A percentile compares a stretch with the other conserved stretches of the same genome.
phyloP scores from a whole-genome alignment of 1,140 invertebrate species.

The Drepana arcuata region DNA sequence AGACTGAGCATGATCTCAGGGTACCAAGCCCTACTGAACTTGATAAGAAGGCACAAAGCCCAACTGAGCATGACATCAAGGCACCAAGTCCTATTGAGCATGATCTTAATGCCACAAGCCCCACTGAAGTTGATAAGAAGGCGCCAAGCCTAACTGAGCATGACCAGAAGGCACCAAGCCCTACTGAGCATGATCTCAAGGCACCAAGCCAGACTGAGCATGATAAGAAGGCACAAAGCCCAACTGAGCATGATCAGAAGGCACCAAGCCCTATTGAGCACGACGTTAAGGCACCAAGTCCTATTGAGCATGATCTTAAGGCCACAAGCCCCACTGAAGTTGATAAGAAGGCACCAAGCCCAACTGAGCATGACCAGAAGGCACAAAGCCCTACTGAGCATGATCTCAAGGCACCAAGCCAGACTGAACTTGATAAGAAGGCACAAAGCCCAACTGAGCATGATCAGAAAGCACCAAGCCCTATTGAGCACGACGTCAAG shows the following conservation, averaged over 20 bases:
- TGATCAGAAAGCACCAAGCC: neutral
- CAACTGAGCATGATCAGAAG: neutral
- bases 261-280: neutral
- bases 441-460: neutral
- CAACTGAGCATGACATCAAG: neutral
- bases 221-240: constrained; percentile 3
- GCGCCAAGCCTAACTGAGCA: neutral
- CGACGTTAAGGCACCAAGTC: neutral
- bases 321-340: constrained; percentile 1
- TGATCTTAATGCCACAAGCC: constrained; percentile 3
- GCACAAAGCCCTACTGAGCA: neutral
- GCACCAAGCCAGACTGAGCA: constrained; percentile 1
- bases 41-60: neutral
- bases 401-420: constrained; percentile 2
- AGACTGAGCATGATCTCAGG: neutral
- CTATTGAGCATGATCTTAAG: constrained; percentile 2
- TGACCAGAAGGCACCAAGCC: neutral
- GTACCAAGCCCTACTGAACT: neutral
- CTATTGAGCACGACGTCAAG: neutral
- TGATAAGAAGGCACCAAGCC: constrained; percentile 2
- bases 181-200: constrained; percentile 1
- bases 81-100: neutral
- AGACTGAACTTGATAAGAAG: neutral
- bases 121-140: constrained; percentile 1
- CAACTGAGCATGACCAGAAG: neutral